Base-by-base conservation (phyloP, 2,113 vertebrate species). In the Rana temporaria region DNA sequence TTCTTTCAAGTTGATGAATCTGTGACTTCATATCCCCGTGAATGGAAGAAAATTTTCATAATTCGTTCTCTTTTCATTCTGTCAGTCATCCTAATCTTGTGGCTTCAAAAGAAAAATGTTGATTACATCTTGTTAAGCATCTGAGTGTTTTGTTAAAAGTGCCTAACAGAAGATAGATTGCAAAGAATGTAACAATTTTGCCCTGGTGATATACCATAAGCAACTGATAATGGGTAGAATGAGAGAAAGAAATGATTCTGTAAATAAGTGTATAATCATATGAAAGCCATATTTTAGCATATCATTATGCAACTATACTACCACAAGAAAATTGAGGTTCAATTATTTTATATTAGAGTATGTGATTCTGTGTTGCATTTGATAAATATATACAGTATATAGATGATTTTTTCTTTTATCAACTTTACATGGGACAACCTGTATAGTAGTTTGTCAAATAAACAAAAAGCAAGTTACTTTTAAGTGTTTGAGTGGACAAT, bases 101-200 rank as follows among this genome's bases (percentile, higher is more conserved):
- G 30, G 53, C 78, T 79, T 79, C 78, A 79, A 79, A 79, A 55
- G 65, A 32, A 79, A 79, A 79, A 79, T 67, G 65, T 79, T 79
- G 78, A 79, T 79, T 79, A 79, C 78, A 79, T 79, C 76, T 79
- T 66, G 52, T 79, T 79, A 79, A 69, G 78, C 65, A 59, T 69
- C 30, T 79, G 65, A 69, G 63, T 69, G 53, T 59, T 79, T 30
- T 68, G 24, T 68, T 79, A 69, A 57, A 55, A 79, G 24, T 59
- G 14, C 24, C 59, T 79, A 57, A 57, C 30, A 26, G 30, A 66
- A 66, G 19, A 30, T 20, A 69, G 53, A 69, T 79, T 79, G 65
- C 53, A 32, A 67, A 79, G 78, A 42, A 79, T 52, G 56, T 48
- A 57, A 48, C 34, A 42, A 64, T 79, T 69, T 69, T 56, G 5